Base-by-base conservation (phyloP, 2,113 vertebrate species). In the Sclerurus mexicanus region DNA sequence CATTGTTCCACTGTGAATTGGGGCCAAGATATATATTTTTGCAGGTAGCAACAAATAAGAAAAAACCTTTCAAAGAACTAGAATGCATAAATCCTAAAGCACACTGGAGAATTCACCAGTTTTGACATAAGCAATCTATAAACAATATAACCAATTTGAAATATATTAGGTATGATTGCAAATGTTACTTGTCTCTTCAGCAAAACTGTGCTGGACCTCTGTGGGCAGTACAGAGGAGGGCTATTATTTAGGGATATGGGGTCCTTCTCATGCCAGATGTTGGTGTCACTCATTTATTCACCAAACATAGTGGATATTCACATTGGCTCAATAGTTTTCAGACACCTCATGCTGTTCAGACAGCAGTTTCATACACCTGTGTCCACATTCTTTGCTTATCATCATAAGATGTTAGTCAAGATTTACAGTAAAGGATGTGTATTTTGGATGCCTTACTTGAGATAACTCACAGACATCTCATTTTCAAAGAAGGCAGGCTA, bases 31-130 rank as follows among this genome's bases (percentile, higher is more conserved):
- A 98, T 97, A 97, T 96, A 98, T 97, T 98, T 97, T 97, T 97
- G 85, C 95, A 97, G 96, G 96, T 97, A 98, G 97, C 63, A 78
- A 97, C 96, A 98, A 98, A 97, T 98, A 98, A 98, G 97, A 97
- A 95, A 92, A 95, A 96, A 95, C 90, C 90, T 95, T 74, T 90
- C 94, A 91, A 96, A 97, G 97, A 96, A 60, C 86, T 90, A 87
- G 91, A 94, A 95, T 87, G 69, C 93, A 97, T 98, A 98, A 98
- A 98, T 98, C 98, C 96, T 94, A 73, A 80, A 19, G 50, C 91
- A 96, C 97, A 93, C 91, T 0, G 6, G 97, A 97, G 97, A 97
- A 95, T 92, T 96, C 94, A 90, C 64, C 23, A 33, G 20, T 91
- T 97, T 96, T 98, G 97, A 98, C 97, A 97, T 77, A 96, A 97